phyloP scores from a whole-genome alignment of 2,888 invertebrate species.

The Sinelater perroti region DNA sequence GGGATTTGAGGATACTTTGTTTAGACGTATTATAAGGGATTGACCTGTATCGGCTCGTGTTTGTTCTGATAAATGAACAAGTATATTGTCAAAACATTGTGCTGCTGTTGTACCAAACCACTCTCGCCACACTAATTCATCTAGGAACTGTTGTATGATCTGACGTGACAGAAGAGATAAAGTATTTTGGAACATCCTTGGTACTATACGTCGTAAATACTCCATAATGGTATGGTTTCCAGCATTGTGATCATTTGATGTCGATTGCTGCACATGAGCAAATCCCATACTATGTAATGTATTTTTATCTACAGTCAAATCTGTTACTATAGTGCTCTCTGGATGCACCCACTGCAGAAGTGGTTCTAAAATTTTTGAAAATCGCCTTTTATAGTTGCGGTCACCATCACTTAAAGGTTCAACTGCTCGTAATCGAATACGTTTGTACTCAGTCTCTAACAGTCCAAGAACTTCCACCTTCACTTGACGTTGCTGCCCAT shows the following conservation, averaged over 20 bases:
- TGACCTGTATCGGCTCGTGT: slow-evolving; percentile 74
- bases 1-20: slow-evolving; percentile 74
- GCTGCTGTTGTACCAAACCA: slow-evolving; percentile 81
- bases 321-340: slow-evolving; percentile 79
- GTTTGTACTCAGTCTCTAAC: slow-evolving; percentile 76
- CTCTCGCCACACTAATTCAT: slow-evolving; percentile 89
- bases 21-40: slow-evolving; percentile 70
- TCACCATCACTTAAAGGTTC: slow-evolving; percentile 83
- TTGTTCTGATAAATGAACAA: slow-evolving; percentile 81
- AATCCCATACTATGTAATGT: slow-evolving; percentile 83
- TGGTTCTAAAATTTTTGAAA: slow-evolving; percentile 84
- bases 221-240: slow-evolving; percentile 75
- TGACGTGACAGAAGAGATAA: slow-evolving; percentile 81
- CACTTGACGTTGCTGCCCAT: slow-evolving; percentile 71
- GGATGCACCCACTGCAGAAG: slow-evolving; percentile 81
- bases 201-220: slow-evolving; percentile 83
- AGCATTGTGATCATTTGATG: slow-evolving; percentile 61
- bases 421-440: slow-evolving; percentile 80
- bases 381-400: slow-evolving; percentile 79
- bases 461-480: slow-evolving; percentile 90
- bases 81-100: slow-evolving; percentile 82
- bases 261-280: slow-evolving; percentile 73
- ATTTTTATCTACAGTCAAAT: slow-evolving; percentile 83
- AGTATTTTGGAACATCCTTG: slow-evolving; percentile 91
- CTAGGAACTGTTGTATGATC: slow-evolving; percentile 90